These are phyloP conservation scores for Tadarida brasiliensis DNA, from an alignment of 2,797 vertebrate species.

Conservation along the genomic window DNA sequence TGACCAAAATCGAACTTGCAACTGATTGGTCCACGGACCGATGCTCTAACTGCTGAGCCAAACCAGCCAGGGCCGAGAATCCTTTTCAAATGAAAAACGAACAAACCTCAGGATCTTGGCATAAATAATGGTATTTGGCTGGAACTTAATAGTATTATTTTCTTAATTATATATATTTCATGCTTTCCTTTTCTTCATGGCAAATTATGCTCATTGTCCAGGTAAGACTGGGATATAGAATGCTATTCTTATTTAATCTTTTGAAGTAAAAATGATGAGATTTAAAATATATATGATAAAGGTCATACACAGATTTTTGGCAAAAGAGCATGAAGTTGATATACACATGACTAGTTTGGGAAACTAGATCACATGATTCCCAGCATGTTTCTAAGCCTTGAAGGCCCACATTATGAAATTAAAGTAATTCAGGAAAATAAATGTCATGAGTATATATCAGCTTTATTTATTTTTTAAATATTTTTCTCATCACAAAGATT, in stretches of 20 bases:
- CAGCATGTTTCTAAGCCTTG: neutral
- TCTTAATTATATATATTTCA: conserved; percentile 47
- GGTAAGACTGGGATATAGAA: neutral
- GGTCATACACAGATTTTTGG: neutral
- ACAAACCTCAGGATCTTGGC: neutral
- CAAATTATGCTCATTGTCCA: conserved; percentile 8
- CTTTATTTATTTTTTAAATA: conserved; percentile 15
- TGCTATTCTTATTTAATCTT: conserved; percentile 22
- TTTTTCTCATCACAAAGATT: conserved; percentile 34
- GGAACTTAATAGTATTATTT: conserved; percentile 3
- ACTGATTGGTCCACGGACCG: too few relatives aligned
- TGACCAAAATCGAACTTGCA: too few relatives aligned
- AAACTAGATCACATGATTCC: conserved; percentile 5
- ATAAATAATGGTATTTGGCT: neutral
- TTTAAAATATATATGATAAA: neutral
- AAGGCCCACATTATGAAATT: neutral
- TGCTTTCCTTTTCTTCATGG: neutral
- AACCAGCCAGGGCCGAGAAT: too few relatives aligned
- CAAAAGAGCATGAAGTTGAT: conserved; percentile 3
- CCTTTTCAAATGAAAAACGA: neutral
- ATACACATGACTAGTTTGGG: neutral
- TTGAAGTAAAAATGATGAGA: conserved; percentile 44
- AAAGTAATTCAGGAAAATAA: conserved; percentile 26
- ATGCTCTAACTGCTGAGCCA: too few relatives aligned
- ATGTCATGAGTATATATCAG: neutral